These are phyloP conservation scores for Chiloscyllium plagiosum DNA, from an alignment of 2,113 vertebrate species.

Conservation along the genomic window DNA sequence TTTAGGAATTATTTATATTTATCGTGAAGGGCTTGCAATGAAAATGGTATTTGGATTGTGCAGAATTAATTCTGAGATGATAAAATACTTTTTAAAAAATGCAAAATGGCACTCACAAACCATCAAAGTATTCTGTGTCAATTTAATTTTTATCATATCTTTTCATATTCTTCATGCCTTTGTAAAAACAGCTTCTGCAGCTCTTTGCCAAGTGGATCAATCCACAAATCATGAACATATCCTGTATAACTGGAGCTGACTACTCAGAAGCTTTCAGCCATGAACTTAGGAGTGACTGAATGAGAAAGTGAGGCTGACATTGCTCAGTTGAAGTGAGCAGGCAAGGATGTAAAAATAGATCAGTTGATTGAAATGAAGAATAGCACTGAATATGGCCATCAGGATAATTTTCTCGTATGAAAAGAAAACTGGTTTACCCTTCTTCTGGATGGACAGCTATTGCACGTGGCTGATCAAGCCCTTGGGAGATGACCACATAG, in stretches of 20 bases:
- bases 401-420: neutral
- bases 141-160: neutral
- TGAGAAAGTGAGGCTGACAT: slow-evolving; percentile 19
- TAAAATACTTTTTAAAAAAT: neutral
- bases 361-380: neutral
- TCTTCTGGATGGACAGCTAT: slow-evolving; percentile 88
- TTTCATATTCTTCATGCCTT: neutral
- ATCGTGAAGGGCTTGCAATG: neutral
- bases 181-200: neutral
- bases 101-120: neutral
- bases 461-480: slow-evolving; percentile 87
- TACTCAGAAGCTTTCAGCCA: neutral
- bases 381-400: neutral
- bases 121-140: neutral
- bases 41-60: neutral
- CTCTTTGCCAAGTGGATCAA: neutral
- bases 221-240: neutral
- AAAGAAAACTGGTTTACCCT: slow-evolving; percentile 56
- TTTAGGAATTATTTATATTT: neutral
- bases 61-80: neutral
- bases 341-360: neutral
- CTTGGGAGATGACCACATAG: slow-evolving; percentile 87
- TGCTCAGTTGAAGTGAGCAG: neutral
- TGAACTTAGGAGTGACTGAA: neutral
- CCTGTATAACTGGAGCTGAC: neutral